phyloP scores from a whole-genome alignment of 2,888 invertebrate genomes.

The Sphinx pinastri region DNA sequence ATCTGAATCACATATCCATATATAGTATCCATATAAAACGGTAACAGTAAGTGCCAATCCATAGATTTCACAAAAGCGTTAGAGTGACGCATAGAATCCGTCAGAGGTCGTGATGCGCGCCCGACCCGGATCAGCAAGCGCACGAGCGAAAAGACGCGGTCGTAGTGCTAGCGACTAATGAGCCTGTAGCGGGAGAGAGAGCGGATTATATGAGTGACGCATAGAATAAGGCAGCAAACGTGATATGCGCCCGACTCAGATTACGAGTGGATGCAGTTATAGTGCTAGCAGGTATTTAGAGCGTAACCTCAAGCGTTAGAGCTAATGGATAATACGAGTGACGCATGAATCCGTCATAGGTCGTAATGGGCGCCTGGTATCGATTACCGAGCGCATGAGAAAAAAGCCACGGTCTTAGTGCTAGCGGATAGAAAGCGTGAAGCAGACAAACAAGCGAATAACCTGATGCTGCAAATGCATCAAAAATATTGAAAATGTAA shows the following conservation, averaged over 20 bases:
- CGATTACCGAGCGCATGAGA: background rate
- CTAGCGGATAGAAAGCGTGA: background rate
- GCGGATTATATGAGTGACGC: background rate
- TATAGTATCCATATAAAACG: conserved; percentile 8
- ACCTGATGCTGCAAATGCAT: no score
- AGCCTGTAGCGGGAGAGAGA: background rate
- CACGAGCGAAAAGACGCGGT: conserved; percentile 22
- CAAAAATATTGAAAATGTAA: no score
- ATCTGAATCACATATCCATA: conserved; percentile 4
- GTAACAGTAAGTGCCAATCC: conserved; percentile 5
- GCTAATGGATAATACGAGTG: no score
- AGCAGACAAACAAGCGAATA: background rate
- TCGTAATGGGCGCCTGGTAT: background rate
- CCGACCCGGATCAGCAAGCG: conserved; percentile 40
- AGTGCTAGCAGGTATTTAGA: no score
- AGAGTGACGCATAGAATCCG: conserved; percentile 36
- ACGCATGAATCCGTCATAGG: background rate
- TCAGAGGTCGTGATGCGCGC: conserved; percentile 45
- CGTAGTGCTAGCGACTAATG: background rate
- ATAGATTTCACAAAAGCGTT: conserved; percentile 24
- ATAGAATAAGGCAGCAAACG: background rate
- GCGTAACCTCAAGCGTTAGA: no score
- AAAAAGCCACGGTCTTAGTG: background rate
- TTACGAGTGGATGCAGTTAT: no score
- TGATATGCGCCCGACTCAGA: no score